A percentile compares a stretch with the other conserved stretches of the same genome.
Evolutionary conservation across 2,797 vertebrate genomes (phyloP).

Genomic region (Fratercula arctica): DNA sequence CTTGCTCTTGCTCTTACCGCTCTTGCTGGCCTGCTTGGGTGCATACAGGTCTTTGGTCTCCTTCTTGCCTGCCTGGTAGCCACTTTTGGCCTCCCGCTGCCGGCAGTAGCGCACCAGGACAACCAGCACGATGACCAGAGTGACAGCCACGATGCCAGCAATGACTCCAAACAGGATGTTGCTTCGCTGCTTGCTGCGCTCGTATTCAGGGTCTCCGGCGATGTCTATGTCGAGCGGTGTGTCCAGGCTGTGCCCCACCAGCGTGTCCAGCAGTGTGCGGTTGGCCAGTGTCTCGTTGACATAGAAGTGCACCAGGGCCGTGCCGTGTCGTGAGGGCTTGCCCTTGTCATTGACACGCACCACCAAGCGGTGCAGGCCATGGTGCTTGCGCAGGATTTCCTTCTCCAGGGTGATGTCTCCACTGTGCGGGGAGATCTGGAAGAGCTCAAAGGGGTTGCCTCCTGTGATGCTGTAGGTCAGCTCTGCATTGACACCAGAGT

Average conservation of each 20-base stretch:
- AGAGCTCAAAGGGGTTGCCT: constrained; percentile 94
- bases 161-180: constrained; percentile 93
- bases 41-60: constrained; percentile 96
- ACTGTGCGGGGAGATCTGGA: constrained; percentile 87
- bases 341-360: constrained; percentile 92
- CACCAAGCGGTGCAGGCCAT: constrained; percentile 92
- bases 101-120: constrained; percentile 91
- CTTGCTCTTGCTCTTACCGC: constrained; percentile 87
- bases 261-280: constrained; percentile 88
- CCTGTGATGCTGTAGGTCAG: constrained; percentile 89
- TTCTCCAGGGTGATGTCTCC: constrained; percentile 92
- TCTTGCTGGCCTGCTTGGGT: constrained; percentile 92
- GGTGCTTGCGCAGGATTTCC: constrained; percentile 90
- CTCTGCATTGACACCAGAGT: constrained; percentile 89
- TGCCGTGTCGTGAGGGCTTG: constrained; percentile 90
- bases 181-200: constrained; percentile 86
- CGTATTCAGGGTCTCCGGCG: constrained; percentile 92
- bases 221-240: constrained; percentile 95
- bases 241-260: constrained; percentile 95
- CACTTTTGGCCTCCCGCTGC: constrained; percentile 94
- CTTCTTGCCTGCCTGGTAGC: constrained; percentile 97
- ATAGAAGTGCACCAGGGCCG: constrained; percentile 92
- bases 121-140: constrained; percentile 89
- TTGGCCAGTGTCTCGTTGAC: constrained; percentile 94
- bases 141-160: constrained; percentile 89